These are phyloP conservation scores for Mohoua ochrocephala DNA, from an alignment of 2,113 vertebrate genomes.

Conservation along the genomic window DNA sequence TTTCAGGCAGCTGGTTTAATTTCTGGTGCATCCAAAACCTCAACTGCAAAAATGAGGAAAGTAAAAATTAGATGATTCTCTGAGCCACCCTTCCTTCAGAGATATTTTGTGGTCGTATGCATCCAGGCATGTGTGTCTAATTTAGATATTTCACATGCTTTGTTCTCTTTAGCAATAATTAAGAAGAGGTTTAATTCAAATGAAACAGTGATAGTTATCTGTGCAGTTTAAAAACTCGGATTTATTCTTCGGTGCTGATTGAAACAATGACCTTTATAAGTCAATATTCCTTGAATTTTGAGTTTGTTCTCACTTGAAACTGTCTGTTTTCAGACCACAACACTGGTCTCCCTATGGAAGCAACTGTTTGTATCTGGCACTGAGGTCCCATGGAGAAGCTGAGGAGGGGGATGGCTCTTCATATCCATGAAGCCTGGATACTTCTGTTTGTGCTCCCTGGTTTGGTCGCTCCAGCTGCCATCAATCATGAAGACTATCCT, in stretches of 20 bases:
- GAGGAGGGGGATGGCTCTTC: conserved; percentile 90
- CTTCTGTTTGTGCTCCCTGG: conserved; percentile 83
- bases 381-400: conserved; percentile 73
- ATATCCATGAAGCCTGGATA: conserved; percentile 81
- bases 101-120: background rate
- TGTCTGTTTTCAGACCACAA: conserved; percentile 70
- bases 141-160: background rate
- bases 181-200: background rate
- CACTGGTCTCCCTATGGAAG: conserved; percentile 75
- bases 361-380: conserved; percentile 65
- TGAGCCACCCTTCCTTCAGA: background rate
- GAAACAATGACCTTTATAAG: background rate
- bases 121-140: background rate
- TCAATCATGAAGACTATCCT: conserved; percentile 89
- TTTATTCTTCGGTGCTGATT: background rate
- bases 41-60: background rate
- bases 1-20: background rate
- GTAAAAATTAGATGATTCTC: background rate
- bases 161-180: background rate
- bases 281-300: conserved; percentile 9
- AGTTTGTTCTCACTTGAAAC: conserved; percentile 44
- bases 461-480: conserved; percentile 81
- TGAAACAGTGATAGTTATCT: background rate
- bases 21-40: background rate
- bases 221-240: background rate